A percentile compares a stretch with the other conserved stretches of the same genome.
These are phyloP conservation scores for Diabrotica balteata DNA, from an alignment of 2,888 invertebrate genomes.

Conservation along the genomic window DNA sequence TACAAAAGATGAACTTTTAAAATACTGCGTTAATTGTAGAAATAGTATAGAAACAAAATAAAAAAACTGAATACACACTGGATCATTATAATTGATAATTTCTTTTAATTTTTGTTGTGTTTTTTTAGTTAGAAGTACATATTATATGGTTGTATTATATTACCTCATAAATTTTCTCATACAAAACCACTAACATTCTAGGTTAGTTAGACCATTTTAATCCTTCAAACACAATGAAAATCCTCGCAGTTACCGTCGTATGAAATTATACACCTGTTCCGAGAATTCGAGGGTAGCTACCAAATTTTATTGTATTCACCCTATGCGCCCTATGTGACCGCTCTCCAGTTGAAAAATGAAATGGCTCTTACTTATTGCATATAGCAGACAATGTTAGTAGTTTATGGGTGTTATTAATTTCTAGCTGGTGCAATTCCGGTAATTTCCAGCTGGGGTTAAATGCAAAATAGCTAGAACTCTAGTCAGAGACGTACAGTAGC, in stretches of 20 bases:
- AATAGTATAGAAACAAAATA: too few relatives aligned
- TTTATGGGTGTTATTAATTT: conserved; percentile 36
- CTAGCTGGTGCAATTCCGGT: conserved; percentile 36
- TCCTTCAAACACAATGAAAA: background rate
- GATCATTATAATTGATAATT: too few relatives aligned
- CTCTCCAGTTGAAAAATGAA: conserved; percentile 22
- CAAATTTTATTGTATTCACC: conserved; percentile 11
- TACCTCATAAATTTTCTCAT: conserved; percentile 3
- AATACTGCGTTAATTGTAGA: too few relatives aligned
- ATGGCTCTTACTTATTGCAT: conserved; percentile 23
- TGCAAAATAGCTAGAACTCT: conserved; percentile 38
- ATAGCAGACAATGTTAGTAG: conserved; percentile 27
- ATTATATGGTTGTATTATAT: background rate
- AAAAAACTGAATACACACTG: too few relatives aligned
- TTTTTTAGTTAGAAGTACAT: background rate
- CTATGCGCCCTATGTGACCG: background rate
- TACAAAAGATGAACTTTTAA: too few relatives aligned
- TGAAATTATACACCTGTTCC: background rate
- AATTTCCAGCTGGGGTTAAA: conserved; percentile 35
- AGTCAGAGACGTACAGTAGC: too few relatives aligned
- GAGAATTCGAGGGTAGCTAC: background rate
- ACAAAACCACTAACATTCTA: conserved; percentile 2
- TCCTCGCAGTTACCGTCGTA: background rate
- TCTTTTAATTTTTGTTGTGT: too few relatives aligned
- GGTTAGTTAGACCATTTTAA: background rate